Base-by-base conservation (phyloP, 2,797 vertebrate genomes). In the Rhynchonycteris naso region DNA sequence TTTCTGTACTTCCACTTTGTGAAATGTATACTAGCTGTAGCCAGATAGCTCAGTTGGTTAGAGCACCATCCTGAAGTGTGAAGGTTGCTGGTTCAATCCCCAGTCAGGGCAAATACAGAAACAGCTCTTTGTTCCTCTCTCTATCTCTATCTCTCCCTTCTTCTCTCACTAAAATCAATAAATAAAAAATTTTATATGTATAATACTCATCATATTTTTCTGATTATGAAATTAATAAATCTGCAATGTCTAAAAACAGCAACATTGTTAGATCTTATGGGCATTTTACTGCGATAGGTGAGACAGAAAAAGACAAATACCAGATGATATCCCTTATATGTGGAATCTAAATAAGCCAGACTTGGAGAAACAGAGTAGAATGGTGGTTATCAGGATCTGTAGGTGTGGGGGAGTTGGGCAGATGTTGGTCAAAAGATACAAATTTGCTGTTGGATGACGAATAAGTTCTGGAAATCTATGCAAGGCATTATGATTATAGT, bases 221-320 rank as follows among this genome's bases (percentile, higher is more conserved):
- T 90, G 21, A 76, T 81, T 54, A 76, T n/a, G n/a, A 76, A 87
- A 90, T 86, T 75, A 86, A 90, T 63, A 90, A 56, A 69, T 50
- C 24, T 69, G 8, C 12, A 58, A 38, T 35, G 68, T 87, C 15
- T 86, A 69, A 86, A 90, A 76, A 79, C 1, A 12, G 35, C 85
- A 59, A 68, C 69, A 61, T 43, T 38, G n/a, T 69, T 66, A 33
- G 61, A 35, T 2, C 38, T 83, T 59, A 69, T 89, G 26, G 43
- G 7, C 11, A 11, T 38, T 83, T 59, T 83, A 69, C 78, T 82
- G 68, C 75, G 4, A 35, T 38, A 81, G 56, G 24, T 68, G 61
- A 68, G 19, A 68, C 24, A 88, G 59, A 59, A 82, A 82, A 88
- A 93, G 28, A 66, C 26, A 59, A 56, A 52, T 76, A n/a, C 26